Evolutionary conservation across 2,888 invertebrate genomes (phyloP).

Genomic region (Drosophila infuscata): DNA sequence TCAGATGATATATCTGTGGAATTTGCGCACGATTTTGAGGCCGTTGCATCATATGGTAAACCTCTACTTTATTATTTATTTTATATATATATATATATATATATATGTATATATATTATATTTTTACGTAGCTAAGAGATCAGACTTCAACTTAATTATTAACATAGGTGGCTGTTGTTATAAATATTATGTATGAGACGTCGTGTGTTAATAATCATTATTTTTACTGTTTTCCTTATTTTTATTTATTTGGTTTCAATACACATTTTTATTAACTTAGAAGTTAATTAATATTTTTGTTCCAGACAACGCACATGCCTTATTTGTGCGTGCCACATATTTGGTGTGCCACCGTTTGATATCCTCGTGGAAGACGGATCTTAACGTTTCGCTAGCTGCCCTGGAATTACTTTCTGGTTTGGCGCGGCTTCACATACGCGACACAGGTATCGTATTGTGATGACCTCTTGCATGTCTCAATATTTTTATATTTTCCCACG

Average conservation of each 20-base stretch:
- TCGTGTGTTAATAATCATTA: not conserved
- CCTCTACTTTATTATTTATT: slow-evolving; percentile 12
- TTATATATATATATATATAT: not conserved
- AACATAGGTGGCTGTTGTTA: not conserved
- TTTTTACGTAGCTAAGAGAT: not conserved
- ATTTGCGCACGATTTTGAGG: slow-evolving; percentile 84
- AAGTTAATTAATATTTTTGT: slow-evolving; percentile 19
- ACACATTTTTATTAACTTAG: not conserved
- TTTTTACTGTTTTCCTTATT: not conserved
- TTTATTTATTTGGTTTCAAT: not conserved
- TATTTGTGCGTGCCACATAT: slow-evolving; percentile 96
- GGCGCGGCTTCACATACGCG: slow-evolving; percentile 94
- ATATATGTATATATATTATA: not conserved
- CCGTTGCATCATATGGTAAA: slow-evolving; percentile 84
- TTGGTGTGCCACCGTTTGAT: slow-evolving; percentile 97
- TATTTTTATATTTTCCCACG: slow-evolving; percentile 38
- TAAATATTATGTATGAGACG: not conserved
- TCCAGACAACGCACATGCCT: slow-evolving; percentile 93
- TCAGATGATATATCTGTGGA: slow-evolving; percentile 85
- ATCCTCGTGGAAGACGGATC: slow-evolving; percentile 97
- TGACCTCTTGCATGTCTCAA: slow-evolving; percentile 1
- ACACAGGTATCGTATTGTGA: slow-evolving; percentile 89
- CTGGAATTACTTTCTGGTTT: slow-evolving; percentile 95
- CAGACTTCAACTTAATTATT: not conserved
- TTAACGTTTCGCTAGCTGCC: slow-evolving; percentile 97